Evolutionary conservation across 2,797 vertebrate species (phyloP), one percentile per base, ranked within the genome.

Genomic region (Acanthornis magna): DNA sequence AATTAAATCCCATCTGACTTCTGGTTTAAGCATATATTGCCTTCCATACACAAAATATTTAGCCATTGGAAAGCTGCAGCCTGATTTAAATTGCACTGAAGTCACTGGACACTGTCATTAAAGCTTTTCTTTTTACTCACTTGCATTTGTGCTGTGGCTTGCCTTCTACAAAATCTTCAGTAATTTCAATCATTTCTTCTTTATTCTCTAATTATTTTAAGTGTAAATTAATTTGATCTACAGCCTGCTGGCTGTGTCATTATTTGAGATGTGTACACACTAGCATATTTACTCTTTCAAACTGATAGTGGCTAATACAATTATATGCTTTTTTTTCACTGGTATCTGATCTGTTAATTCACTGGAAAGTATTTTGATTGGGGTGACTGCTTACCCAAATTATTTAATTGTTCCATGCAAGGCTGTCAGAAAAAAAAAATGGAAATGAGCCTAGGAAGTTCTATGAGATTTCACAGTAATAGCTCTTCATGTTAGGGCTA

Each of bases 361-460:
- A 53, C 84, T 96, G 93, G 95, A 97, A 96, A 97, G 96, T 89
- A 85, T 91, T 96, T 95, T 96, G 87, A 95, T 88, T 97, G 89
- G 86, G 88, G 86, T 96, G 82, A 91, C 79, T 93, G 93, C 89
- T 95, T 96, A 78, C 40, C 81, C 53, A 94, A 94, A 95, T 96
- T 93, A 80, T 93, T 96, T 95, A 94, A 89, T 93, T 96, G 51
- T 96, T 93, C 72, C 78, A 16, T 11, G 22, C 40, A 94, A 93
- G 48, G 42, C 83, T 95, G 79, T 93, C 73, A 94, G 62, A 30
- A 93, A 92, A 92, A 86, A 83, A 94, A 72, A 38, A 87, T 42
- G 50, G 42, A 93, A 94, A 80, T 94, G 42, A 91, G 38, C 60
- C 34, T 76, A 85, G 47, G 72, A 95, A 94, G 19, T 81, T 93